Base-by-base conservation (phyloP, 2,888 invertebrate species). In the Aphidius colemani region DNA sequence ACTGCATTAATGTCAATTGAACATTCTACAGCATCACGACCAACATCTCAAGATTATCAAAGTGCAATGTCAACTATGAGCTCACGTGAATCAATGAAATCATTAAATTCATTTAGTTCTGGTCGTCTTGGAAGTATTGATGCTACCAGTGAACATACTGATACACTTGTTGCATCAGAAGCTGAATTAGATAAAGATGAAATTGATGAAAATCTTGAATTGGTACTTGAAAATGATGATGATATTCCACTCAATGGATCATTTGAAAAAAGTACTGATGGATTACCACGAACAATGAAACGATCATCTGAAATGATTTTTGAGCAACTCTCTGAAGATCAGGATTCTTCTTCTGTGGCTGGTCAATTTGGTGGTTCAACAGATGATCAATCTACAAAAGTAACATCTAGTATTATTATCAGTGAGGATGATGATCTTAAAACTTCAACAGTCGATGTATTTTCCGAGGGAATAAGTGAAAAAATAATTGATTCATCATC, bases 251-350 rank as follows among this genome's bases (percentile, higher is more conserved):
- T 73, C n/a, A 74, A 74, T 39, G 76, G 76, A 9, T 63, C 68
- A 44, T 78, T 81, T 50, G 84, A 84, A 56, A 83, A 83, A 11
- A 88, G 88, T 71, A 88, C 87, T 60, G 83, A 74, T 10, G 78
- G 78, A 18, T 66, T 78, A 53, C 79, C 81, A 41, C 88, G 88
- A 8, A 85, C 85, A 77, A 94, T 95, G 94, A 95, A 94, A 78
- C 86, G 95, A 66, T 95, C 94, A 0, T 91, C 92, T 72, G 95
- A 95, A 85, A 95, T 95, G 94, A 90, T 93, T 66, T 95, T 95
- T 78, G 91, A 92, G 5, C 57, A 65, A 11, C 85, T 85, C 67
- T 84, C 86, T 53, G 82, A 86, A 74, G 87, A 87, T 66, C 81
- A 82, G 74, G 69, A 65, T 9, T 58, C 61, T 48, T 65, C 61